Percentiles rank a stretch among this genome's conserved stretches.
Evolutionary conservation across 2,888 invertebrate species (phyloP).

Genomic region (Strigamia crassipes): DNA sequence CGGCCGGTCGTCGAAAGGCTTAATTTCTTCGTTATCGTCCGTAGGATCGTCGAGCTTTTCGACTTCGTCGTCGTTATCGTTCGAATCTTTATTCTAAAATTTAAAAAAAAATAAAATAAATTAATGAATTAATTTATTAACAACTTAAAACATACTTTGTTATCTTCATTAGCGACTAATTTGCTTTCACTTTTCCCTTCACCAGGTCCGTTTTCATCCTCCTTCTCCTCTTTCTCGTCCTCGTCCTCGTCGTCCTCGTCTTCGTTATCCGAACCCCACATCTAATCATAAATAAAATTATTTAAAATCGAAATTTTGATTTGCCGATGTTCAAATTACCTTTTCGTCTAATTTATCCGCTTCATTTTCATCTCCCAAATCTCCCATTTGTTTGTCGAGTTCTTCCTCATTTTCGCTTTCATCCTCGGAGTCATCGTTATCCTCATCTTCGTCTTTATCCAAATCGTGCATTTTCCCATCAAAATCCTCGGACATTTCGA

Average conservation of each 20-base stretch:
- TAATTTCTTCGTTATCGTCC: constrained; percentile 66
- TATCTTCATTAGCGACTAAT: constrained; percentile 74
- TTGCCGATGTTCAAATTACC: constrained; percentile 52
- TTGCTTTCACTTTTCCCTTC: constrained; percentile 58
- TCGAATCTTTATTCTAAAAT: constrained; percentile 53
- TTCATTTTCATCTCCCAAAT: constrained; percentile 76
- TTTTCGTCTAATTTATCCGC: constrained; percentile 71
- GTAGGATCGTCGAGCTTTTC: constrained; percentile 36
- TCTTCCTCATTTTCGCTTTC: constrained; percentile 72
- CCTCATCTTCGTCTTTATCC: constrained; percentile 68
- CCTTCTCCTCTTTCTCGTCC: constrained; percentile 64
- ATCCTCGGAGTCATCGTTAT: constrained; percentile 68
- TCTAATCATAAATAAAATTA: constrained; percentile 53
- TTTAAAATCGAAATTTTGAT: background rate
- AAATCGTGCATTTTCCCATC: constrained; percentile 84
- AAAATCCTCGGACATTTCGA: constrained; percentile 96
- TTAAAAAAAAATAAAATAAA: background rate
- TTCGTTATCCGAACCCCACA: constrained; percentile 63
- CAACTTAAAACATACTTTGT: constrained; percentile 39
- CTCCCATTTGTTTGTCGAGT: constrained; percentile 95
- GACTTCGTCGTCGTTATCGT: constrained; percentile 6
- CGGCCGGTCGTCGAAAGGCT: constrained; percentile 74
- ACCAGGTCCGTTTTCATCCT: constrained; percentile 61
- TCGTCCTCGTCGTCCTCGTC: constrained; percentile 72
- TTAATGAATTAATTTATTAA: background rate